Base-by-base conservation (phyloP, 2,888 invertebrate genomes). In the Sisyra nigra region DNA sequence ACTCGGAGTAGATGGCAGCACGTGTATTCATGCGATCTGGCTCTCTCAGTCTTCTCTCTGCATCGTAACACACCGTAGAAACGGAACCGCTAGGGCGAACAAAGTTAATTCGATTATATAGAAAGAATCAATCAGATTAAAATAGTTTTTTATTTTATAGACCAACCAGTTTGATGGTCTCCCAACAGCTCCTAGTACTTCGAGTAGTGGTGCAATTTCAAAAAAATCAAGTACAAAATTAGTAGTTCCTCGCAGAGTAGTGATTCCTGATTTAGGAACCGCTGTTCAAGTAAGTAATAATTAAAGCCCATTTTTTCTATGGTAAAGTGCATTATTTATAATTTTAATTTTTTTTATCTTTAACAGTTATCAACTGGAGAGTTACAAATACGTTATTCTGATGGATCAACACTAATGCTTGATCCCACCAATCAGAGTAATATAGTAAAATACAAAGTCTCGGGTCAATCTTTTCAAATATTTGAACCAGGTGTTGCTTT, bases 331-430 rank as follows among this genome's bases (percentile, higher is more conserved):
- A 9, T 2, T n/a, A 35, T 8, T 15, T 37, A 18, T 2, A 9
- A 7, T 15, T 17, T 37, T 18, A n/a, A 3, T 38, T 38, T 2
- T 18, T 1, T 15, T 38, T 18, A 15, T 13, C 38, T 38, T 8
- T 9, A 38, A 15, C 11, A 43, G 43, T 32, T 43, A 19, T 35
- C 37, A 18, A 37, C 43, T 10, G 43, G 43, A 13, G 43, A 43
- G 38, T 37, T 43, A 11, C 43, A 43, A 43, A 43, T 43, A 14
- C 43, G 32, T 34, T 43, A 43, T 18, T 31, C 37, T 17, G 43
- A 43, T 11, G 43, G 43, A 31, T 43, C 43, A n/a, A 14, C 38
- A 29, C 15, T 43, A 31, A 31, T 14, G 4, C 30, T 43, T 13
- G 37, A 43, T 38, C 38, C 43, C 6, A 37, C 37, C 10, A 36